These are phyloP conservation scores for Pilophorus perplexus DNA, from an alignment of 2,888 invertebrate species.

Conservation along the genomic window DNA sequence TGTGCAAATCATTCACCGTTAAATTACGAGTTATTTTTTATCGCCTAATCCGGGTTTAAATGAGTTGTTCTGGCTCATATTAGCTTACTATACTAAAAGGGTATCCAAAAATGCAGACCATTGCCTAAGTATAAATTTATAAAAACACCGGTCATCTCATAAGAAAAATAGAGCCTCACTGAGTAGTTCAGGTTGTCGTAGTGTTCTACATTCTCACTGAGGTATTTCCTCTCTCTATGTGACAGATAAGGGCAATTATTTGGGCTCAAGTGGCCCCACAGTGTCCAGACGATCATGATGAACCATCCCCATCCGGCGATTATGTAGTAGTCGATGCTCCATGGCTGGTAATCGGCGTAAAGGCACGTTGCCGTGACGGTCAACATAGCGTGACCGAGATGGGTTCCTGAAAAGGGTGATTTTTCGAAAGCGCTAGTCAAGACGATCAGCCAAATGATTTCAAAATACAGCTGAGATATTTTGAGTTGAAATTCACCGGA, in stretches of 20 bases:
- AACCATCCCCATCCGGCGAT: background rate
- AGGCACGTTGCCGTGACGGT: background rate
- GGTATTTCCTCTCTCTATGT: background rate
- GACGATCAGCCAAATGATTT: too few species aligned
- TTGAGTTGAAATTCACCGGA: background rate
- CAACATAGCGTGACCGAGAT: conserved; percentile 3
- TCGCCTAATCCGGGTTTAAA: too few species aligned
- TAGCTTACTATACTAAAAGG: too few species aligned
- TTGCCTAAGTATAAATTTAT: too few species aligned
- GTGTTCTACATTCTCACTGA: background rate
- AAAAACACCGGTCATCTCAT: too few species aligned
- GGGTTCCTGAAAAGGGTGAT: background rate
- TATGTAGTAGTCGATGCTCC: conserved; percentile 2
- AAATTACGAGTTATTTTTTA: too few species aligned
- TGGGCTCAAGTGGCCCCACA: background rate
- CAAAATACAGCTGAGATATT: too few species aligned
- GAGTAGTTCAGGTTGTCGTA: background rate
- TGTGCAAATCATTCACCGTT: too few species aligned
- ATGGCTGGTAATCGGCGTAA: background rate
- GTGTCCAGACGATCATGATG: background rate
- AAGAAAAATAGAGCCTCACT: background rate
- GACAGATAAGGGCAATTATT: background rate
- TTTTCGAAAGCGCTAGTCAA: too few species aligned
- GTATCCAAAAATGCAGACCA: too few species aligned
- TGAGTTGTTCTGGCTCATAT: too few species aligned